Evolutionary conservation across 2,888 invertebrate genomes (phyloP), one percentile per base, ranked within the genome.

Genomic region (Trileptium ribeirensis): DNA sequence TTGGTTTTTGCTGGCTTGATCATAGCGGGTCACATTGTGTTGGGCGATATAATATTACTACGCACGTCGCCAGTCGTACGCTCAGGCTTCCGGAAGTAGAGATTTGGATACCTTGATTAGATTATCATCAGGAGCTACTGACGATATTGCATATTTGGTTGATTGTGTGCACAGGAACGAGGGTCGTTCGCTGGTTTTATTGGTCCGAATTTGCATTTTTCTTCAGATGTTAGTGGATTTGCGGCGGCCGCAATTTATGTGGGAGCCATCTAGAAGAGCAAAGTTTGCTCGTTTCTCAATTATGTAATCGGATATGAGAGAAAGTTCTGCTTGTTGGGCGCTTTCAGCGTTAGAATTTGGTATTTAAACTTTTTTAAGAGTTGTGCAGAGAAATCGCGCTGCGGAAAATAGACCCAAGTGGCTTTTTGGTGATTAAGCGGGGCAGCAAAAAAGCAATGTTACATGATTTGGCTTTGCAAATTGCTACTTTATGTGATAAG

Each of bases 241-340:
- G 70, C 70, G 70, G 70, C 33, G 70, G 70, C 70, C 70, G 70
- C 70, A 70, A n/a, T n/a, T 70, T 70, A 3, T 70, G 15, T n/a
- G 8, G 15, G 70, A 29, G 8, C 8, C 8, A 19, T 33, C 29
- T 3, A 36, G 8, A n/a, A n/a, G n/a, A 19, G 36, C 29, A 33
- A 8, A 70, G 29, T 33, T 70, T 70, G 70, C 70, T 15, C 70
- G 36, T 70, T 70, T 8, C 31, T 19, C 8, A 33, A 15, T 70
- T n/a, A 33, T 36, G 29, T 31, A 36, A n/a, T 31, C 33, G 33
- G 33, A 70, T 31, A 8, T 15, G 36, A 8, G 29, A 36, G 8
- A 19, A 19, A 70, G 70, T n/a, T 70, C 70, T 8, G 36, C 70
- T 19, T 29, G 8, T 70, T 8, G 70, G 8, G 70, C 29, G 36